Conservation (phyloP, 2,113 vertebrate species). For the Hemicordylus capensis region DNA sequence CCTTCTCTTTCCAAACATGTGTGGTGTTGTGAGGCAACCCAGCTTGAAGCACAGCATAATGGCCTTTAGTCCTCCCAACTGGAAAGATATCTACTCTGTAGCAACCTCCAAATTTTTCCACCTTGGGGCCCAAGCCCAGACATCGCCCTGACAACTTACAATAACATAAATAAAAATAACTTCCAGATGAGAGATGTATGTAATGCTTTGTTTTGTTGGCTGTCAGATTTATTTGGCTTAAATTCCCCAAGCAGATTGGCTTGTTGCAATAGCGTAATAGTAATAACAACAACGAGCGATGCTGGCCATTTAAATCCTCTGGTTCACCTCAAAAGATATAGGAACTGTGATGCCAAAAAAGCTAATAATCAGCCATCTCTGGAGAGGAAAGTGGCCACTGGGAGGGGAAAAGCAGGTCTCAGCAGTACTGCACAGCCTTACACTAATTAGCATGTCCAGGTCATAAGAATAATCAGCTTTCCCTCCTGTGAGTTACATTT, state of each 20-base stretch:
- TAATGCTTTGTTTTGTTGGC: slow-evolving; percentile 69
- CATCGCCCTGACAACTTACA: slow-evolving; percentile 68
- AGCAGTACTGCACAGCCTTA: neutral
- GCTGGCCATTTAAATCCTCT: slow-evolving; percentile 42
- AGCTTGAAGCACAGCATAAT: slow-evolving; percentile 9
- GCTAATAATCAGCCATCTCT: neutral
- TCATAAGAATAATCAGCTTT: neutral
- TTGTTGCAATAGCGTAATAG: slow-evolving; percentile 53
- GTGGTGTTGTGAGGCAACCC: slow-evolving; percentile 9
- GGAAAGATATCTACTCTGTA: slow-evolving; percentile 46
- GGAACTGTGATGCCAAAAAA: neutral
- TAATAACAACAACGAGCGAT: slow-evolving; percentile 35
- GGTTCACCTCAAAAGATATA: neutral
- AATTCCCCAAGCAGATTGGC: slow-evolving; percentile 32
- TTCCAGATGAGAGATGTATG: slow-evolving; percentile 70
- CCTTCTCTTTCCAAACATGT: slow-evolving; percentile 10
- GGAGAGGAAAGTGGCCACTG: neutral
- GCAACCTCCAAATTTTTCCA: slow-evolving; percentile 62
- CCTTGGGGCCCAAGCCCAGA: slow-evolving; percentile 58
- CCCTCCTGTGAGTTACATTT: neutral
- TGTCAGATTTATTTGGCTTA: slow-evolving; percentile 64
- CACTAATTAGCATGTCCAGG: neutral
- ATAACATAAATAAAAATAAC: slow-evolving; percentile 72
- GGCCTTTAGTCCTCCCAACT: slow-evolving; percentile 50
- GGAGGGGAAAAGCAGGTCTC: neutral